phyloP scores from a whole-genome alignment of 2,888 invertebrate genomes.

The Ferdinandea cuprea region DNA sequence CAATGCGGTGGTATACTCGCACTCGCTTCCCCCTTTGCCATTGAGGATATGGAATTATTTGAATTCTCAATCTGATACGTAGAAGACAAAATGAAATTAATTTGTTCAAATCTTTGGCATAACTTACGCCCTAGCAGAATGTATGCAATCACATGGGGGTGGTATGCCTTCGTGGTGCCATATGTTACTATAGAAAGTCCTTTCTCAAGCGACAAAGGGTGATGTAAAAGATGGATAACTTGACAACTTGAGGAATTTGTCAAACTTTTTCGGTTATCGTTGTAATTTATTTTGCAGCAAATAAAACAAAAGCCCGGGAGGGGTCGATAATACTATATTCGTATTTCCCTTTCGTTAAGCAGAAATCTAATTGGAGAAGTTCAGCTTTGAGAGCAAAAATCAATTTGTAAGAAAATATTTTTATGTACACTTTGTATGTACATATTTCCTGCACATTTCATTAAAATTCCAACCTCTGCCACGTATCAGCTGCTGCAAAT shows the following conservation, averaged over 20 bases:
- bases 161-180: background rate
- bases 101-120: constrained; percentile 27
- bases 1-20: background rate
- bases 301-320: too few relatives aligned
- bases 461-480: too few relatives aligned
- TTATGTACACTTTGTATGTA: too few relatives aligned
- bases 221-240: background rate
- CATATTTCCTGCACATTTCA: too few relatives aligned
- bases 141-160: too few relatives aligned
- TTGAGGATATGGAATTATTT: constrained; percentile 15
- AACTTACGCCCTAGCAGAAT: too few relatives aligned
- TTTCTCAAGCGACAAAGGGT: background rate
- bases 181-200: background rate
- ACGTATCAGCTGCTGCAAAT: too few relatives aligned
- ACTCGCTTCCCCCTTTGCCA: constrained; percentile 13
- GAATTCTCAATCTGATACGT: constrained; percentile 22
- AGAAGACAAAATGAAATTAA: constrained; percentile 23
- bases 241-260: background rate
- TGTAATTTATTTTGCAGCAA: background rate
- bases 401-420: too few relatives aligned
- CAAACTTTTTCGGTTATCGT: background rate
- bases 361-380: too few relatives aligned
- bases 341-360: too few relatives aligned
- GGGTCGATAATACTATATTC: too few relatives aligned
- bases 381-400: too few relatives aligned